A percentile compares a stretch with the other conserved stretches of the same genome.
phyloP scores from a whole-genome alignment of 1,140 invertebrate genomes.

The Drosophila repletoides region DNA sequence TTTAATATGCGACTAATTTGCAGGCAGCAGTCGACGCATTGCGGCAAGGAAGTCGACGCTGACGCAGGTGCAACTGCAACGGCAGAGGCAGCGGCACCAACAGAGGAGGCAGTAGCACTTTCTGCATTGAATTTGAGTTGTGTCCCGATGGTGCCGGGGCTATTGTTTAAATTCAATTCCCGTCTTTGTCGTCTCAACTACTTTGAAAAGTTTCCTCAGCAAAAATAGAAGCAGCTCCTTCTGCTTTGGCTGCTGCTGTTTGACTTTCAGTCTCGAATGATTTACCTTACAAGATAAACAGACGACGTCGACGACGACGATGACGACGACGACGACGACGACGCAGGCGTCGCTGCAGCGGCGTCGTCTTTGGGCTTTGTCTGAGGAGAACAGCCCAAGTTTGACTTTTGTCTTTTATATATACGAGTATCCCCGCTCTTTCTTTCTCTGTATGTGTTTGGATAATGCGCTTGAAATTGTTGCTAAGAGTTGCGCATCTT shows the following conservation, averaged over 20 bases:
- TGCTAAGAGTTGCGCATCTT: constrained; percentile 33
- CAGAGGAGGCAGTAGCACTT: constrained; percentile 4
- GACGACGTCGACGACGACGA: constrained; percentile 38
- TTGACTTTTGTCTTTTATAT: constrained; percentile 76
- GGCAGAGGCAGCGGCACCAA: constrained; percentile 1
- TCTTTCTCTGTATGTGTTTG: constrained; percentile 15
- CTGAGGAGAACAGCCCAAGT: constrained; percentile 64
- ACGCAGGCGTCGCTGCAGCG: constrained; percentile 9
- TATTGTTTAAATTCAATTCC: constrained; percentile 79
- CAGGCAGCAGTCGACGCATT: constrained; percentile 53
- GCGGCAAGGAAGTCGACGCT: constrained; percentile 32
- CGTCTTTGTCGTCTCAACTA: constrained; percentile 78
- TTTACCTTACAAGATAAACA: constrained; percentile 81
- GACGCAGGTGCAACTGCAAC: not conserved
- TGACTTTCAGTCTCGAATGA: constrained; percentile 80
- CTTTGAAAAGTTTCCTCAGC: constrained; percentile 64
- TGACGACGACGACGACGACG: constrained; percentile 13
- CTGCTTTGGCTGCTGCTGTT: constrained; percentile 42
- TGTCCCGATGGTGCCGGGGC: constrained; percentile 61
- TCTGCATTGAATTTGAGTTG: constrained; percentile 29
- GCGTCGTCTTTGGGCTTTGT: constrained; percentile 33
- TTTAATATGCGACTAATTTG: constrained; percentile 81
- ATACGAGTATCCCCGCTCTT: constrained; percentile 25
- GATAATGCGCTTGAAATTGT: constrained; percentile 76
- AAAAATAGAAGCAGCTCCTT: not conserved